Conservation (phyloP, 1,140 invertebrate genomes). For the Frieseomelitta varia region DNA sequence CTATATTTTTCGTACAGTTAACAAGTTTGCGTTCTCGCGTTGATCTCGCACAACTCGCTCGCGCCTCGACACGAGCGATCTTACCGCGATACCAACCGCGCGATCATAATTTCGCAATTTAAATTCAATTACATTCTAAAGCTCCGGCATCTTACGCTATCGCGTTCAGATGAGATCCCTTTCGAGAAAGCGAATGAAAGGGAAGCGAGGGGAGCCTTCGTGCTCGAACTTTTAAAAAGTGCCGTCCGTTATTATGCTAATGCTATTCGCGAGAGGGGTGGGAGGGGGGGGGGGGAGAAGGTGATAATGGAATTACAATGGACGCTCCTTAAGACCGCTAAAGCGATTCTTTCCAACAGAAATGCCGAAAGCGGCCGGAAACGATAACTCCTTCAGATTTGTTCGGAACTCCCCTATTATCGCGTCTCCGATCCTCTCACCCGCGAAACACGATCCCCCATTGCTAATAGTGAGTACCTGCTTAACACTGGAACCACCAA, state of each 20-base stretch:
- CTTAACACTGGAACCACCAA: too few species aligned
- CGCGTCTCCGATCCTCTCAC: slow-evolving; percentile 20
- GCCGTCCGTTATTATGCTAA: slow-evolving; percentile 72
- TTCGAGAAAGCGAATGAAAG: background rate
- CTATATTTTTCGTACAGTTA: background rate
- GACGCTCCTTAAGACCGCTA: slow-evolving; percentile 59
- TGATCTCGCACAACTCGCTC: background rate
- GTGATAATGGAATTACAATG: slow-evolving; percentile 73
- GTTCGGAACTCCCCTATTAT: slow-evolving; percentile 47
- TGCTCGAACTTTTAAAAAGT: slow-evolving; percentile 50
- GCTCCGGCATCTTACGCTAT: slow-evolving; percentile 26
- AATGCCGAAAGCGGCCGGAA: slow-evolving; percentile 45
- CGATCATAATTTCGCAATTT: slow-evolving; percentile 45
- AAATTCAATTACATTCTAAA: slow-evolving; percentile 48
- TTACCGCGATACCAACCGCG: background rate
- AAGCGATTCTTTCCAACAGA: slow-evolving; percentile 54
- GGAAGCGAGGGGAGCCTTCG: background rate
- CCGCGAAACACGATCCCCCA: slow-evolving; percentile 3
- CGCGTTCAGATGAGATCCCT: slow-evolving; percentile 19
- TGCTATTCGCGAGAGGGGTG: slow-evolving; percentile 59
- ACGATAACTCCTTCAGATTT: slow-evolving; percentile 55
- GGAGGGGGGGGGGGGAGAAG: slow-evolving; percentile 36
- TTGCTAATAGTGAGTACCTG: background rate
- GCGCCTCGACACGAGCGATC: background rate
- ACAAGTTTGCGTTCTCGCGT: background rate